These are phyloP conservation scores for Euzophera pinguis DNA, from an alignment of 2,888 invertebrate species.

Conservation along the genomic window DNA sequence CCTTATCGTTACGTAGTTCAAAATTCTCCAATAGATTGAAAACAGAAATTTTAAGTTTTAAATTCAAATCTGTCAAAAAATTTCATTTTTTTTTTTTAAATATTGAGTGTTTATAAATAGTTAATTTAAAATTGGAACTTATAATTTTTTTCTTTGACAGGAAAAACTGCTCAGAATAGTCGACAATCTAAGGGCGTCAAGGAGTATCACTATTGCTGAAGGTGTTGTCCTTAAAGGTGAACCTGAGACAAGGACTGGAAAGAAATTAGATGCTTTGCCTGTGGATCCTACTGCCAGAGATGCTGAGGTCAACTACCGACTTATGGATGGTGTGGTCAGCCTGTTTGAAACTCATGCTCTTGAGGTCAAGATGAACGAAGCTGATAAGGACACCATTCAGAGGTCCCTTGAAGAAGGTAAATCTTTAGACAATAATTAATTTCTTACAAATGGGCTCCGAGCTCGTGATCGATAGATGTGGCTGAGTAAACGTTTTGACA, in stretches of 20 bases:
- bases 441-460: too few relatives aligned
- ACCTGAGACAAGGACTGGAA: slow-evolving; percentile 63
- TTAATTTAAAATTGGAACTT: slow-evolving; percentile 6
- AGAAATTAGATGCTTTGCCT: slow-evolving; percentile 84
- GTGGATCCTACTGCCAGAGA: slow-evolving; percentile 87
- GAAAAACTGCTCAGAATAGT: slow-evolving; percentile 86
- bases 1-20: too few relatives aligned
- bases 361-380: slow-evolving; percentile 89
- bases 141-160: slow-evolving; percentile 60
- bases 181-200: slow-evolving; percentile 71
- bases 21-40: too few relatives aligned
- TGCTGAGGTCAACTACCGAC: slow-evolving; percentile 84
- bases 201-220: slow-evolving; percentile 80
- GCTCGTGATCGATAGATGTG: too few relatives aligned
- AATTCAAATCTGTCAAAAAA: background rate
- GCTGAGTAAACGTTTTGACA: too few relatives aligned
- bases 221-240: slow-evolving; percentile 81
- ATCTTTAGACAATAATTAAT: background rate
- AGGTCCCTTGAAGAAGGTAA: slow-evolving; percentile 91
- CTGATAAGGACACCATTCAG: slow-evolving; percentile 85
- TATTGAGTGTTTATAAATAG: background rate
- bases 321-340: slow-evolving; percentile 86
- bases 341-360: slow-evolving; percentile 89
- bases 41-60: too few relatives aligned
- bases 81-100: too few relatives aligned